Evolutionary conservation across 2,888 invertebrate genomes (phyloP).

Genomic region (Cataglyphis rosenhaueri): DNA sequence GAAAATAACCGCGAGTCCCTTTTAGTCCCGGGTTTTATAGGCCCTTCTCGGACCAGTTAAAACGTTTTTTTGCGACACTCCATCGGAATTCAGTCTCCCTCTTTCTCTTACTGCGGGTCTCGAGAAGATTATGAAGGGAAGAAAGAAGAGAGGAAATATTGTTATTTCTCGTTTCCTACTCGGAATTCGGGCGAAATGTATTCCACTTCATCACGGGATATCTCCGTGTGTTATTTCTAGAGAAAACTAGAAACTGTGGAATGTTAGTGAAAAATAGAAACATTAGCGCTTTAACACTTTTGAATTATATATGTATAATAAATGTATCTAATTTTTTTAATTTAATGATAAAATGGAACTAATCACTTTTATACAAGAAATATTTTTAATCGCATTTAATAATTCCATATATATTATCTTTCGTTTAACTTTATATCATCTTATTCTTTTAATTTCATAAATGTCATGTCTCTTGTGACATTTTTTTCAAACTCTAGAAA

Average conservation of each 20-base stretch:
- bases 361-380: background rate
- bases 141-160: slow-evolving; percentile 37
- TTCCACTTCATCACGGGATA: slow-evolving; percentile 63
- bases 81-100: slow-evolving; percentile 69
- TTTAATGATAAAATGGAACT: background rate
- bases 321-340: background rate
- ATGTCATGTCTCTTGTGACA: background rate
- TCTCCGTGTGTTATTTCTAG: slow-evolving; percentile 62
- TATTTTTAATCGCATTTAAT: background rate
- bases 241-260: slow-evolving; percentile 27
- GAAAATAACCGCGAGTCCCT: slow-evolving; percentile 59
- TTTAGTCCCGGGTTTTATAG: slow-evolving; percentile 63
- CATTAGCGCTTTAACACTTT: background rate
- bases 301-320: background rate
- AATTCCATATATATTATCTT: no score
- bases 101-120: slow-evolving; percentile 44
- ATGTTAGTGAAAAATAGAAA: slow-evolving; percentile 58
- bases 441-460: background rate
- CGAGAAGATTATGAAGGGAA: slow-evolving; percentile 7
- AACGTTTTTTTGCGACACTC: slow-evolving; percentile 72
- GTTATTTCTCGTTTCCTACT: slow-evolving; percentile 70
- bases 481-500: background rate
- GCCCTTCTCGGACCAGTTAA: slow-evolving; percentile 59
- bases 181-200: slow-evolving; percentile 71
- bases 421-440: no score